Conservation (phyloP, 2,113 vertebrate species). For the Thalassoma bifasciatum region DNA sequence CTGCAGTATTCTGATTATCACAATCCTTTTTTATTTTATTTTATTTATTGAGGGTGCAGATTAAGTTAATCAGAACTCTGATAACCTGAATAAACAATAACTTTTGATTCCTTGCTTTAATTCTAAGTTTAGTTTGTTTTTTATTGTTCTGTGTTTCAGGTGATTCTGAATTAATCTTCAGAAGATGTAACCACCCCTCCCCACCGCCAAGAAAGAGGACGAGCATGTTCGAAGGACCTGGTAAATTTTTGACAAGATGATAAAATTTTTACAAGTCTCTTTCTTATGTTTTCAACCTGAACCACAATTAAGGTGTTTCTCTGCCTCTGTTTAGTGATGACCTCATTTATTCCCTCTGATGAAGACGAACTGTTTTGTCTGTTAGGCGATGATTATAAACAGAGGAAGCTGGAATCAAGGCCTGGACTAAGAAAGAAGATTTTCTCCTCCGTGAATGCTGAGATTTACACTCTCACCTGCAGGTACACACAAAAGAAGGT, state of each 20-base stretch:
- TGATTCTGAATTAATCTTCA: not conserved
- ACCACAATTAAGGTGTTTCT: not conserved
- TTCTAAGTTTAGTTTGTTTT: not conserved
- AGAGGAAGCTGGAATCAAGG: constrained; percentile 91
- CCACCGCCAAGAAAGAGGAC: constrained; percentile 90
- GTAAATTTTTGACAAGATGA: too few relatives aligned
- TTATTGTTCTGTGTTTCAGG: constrained; percentile 73
- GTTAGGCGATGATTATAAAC: constrained; percentile 91
- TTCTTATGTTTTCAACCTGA: not conserved
- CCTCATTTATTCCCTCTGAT: constrained; percentile 14
- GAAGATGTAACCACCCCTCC: constrained; percentile 89
- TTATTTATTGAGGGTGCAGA: not conserved
- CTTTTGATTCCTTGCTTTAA: constrained; percentile 42
- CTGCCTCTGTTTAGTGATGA: constrained; percentile 2
- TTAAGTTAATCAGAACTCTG: not conserved
- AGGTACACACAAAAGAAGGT: constrained; percentile 81
- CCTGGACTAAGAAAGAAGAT: constrained; percentile 93
- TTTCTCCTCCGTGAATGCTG: constrained; percentile 86
- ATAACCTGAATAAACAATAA: not conserved
- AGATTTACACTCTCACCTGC: constrained; percentile 96
- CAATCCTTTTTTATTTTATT: constrained; percentile 2
- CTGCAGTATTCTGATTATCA: not conserved
- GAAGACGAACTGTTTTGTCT: constrained; percentile 62
- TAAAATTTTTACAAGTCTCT: not conserved
- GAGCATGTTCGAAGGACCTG: constrained; percentile 88